phyloP scores from a whole-genome alignment of 1,140 invertebrate species.

The Sycobia sp. region DNA sequence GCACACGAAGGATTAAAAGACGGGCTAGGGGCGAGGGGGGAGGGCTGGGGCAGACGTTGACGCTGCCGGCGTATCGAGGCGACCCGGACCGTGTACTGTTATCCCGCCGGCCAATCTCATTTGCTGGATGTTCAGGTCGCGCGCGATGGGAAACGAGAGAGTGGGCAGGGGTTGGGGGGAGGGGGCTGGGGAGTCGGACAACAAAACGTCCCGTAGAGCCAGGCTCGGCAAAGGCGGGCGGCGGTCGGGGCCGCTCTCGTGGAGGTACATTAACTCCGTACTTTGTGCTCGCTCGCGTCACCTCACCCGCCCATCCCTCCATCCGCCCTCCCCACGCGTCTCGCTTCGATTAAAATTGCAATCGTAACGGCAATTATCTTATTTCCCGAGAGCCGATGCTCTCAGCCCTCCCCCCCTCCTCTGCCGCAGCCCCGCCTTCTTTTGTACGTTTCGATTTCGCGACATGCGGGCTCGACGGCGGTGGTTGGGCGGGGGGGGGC shows the following conservation, averaged over 20 bases:
- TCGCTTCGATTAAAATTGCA: constrained; percentile 44
- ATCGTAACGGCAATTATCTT: constrained; percentile 55
- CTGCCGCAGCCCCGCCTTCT: background rate
- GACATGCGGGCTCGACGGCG: constrained; percentile 32
- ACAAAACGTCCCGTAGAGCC: no score
- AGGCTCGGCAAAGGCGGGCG: no score
- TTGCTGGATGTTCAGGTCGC: constrained; percentile 7
- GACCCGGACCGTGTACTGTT: background rate
- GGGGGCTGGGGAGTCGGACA: background rate
- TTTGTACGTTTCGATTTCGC: constrained; percentile 25
- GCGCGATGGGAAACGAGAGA: background rate
- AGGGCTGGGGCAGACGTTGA: no score
- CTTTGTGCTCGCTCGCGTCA: no score
- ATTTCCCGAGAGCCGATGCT: constrained; percentile 39
- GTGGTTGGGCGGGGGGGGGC: constrained; percentile 29
- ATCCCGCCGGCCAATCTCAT: constrained; percentile 15
- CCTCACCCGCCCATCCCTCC: constrained; percentile 25
- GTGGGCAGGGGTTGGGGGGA: background rate
- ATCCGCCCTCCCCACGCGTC: no score
- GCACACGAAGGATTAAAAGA: constrained; percentile 4
- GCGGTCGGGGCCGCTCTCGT: background rate
- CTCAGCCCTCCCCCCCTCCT: no score
- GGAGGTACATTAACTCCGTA: constrained; percentile 45
- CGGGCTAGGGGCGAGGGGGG: no score
- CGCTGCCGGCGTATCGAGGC: no score